Evolutionary conservation across 2,888 invertebrate genomes (phyloP).

Genomic region (Agrochola lota): DNA sequence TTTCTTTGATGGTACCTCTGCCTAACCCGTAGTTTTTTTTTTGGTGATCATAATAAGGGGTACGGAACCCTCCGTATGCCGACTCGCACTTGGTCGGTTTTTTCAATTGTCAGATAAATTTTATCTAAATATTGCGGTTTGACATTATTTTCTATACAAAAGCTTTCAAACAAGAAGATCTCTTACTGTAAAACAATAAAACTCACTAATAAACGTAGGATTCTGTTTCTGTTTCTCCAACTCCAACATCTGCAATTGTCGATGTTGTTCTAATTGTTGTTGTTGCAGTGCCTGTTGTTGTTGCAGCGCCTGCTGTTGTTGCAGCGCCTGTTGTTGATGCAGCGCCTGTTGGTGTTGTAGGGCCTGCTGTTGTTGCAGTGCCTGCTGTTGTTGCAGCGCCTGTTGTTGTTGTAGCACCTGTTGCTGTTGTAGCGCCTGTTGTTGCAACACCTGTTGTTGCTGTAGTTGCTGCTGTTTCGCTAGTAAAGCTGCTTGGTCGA

Average conservation of each 20-base stretch:
- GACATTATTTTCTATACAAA: too few relatives aligned
- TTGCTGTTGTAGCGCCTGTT: neutral
- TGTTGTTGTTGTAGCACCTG: slow-evolving; percentile 14
- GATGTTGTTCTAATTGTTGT: slow-evolving; percentile 56
- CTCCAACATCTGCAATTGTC: slow-evolving; percentile 61
- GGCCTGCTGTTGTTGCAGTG: slow-evolving; percentile 47
- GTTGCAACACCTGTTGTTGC: slow-evolving; percentile 1
- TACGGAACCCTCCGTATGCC: too few relatives aligned
- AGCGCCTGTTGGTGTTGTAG: slow-evolving; percentile 1
- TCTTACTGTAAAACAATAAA: neutral
- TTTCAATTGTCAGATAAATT: too few relatives aligned
- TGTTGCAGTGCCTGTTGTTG: slow-evolving; percentile 63
- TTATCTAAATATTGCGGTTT: too few relatives aligned
- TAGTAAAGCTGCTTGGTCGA: slow-evolving; percentile 59
- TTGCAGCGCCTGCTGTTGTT: slow-evolving; percentile 61
- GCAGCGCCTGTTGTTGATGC: slow-evolving; percentile 24
- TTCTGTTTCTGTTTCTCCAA: slow-evolving; percentile 66
- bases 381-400: slow-evolving; percentile 17
- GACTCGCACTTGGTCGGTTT: too few relatives aligned
- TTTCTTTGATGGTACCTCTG: too few relatives aligned
- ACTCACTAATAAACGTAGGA: slow-evolving; percentile 72
- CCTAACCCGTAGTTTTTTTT: too few relatives aligned
- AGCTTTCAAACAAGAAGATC: too few relatives aligned
- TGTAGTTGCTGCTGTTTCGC: slow-evolving; percentile 40
- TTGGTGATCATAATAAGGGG: too few relatives aligned